Evolutionary conservation across 2,797 vertebrate genomes (phyloP).

Genomic region (Pseudopleuronectes americanus): DNA sequence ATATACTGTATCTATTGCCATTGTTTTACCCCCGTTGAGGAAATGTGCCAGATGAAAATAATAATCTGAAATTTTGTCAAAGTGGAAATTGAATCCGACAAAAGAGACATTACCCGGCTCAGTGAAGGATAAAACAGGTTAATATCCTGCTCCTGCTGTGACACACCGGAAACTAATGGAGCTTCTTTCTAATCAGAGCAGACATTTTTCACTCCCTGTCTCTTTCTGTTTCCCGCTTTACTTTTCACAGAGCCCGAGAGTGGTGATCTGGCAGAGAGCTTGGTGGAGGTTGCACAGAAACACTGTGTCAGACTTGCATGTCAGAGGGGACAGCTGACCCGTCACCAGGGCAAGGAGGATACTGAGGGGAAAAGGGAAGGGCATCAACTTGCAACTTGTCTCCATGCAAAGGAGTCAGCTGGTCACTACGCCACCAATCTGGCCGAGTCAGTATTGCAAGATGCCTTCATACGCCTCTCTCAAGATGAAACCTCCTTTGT

Average conservation of each 20-base stretch:
- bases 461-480: slow-evolving; percentile 94
- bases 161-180: slow-evolving; percentile 39
- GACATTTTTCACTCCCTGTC: slow-evolving; percentile 50
- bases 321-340: slow-evolving; percentile 72
- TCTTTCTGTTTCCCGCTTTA: slow-evolving; percentile 38
- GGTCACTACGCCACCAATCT: slow-evolving; percentile 94
- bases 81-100: slow-evolving; percentile 19
- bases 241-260: slow-evolving; percentile 85
- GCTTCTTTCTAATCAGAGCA: slow-evolving; percentile 41
- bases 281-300: slow-evolving; percentile 76
- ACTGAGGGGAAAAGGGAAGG: slow-evolving; percentile 65
- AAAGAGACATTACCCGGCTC: slow-evolving; percentile 24
- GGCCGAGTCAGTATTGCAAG: slow-evolving; percentile 95
- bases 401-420: slow-evolving; percentile 81
- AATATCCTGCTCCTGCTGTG: slow-evolving; percentile 31
- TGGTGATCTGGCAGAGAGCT: slow-evolving; percentile 71
- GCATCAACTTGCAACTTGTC: slow-evolving; percentile 35
- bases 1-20: slow-evolving; percentile 1
- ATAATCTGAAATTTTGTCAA: slow-evolving; percentile 11
- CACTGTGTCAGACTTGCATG: slow-evolving; percentile 72
- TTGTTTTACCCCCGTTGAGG: slow-evolving; percentile 7
- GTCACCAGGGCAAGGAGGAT: slow-evolving; percentile 70
- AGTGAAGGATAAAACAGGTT: slow-evolving; percentile 19
- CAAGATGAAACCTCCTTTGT: slow-evolving; percentile 87
- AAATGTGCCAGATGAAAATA: slow-evolving; percentile 23